phyloP scores from a whole-genome alignment of 2,113 vertebrate species.

The Daubentonia madagascariensis region DNA sequence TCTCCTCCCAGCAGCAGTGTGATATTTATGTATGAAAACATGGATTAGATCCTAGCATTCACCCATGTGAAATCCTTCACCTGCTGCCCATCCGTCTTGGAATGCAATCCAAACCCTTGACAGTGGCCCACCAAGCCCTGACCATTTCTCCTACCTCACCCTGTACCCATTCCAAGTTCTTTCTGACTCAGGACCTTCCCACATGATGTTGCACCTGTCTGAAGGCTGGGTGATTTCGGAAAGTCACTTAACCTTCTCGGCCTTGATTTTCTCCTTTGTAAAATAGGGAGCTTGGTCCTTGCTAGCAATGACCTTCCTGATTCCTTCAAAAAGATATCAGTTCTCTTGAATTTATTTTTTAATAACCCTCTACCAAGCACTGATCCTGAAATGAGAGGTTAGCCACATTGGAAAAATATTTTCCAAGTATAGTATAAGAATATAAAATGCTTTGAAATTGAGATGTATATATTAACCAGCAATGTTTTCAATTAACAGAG shows the following conservation, averaged over 20 bases:
- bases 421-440: background rate
- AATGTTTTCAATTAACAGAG: constrained; percentile 57
- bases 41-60: background rate
- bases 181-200: background rate
- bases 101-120: background rate
- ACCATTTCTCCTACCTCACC: background rate
- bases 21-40: background rate
- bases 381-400: constrained; percentile 39
- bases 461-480: constrained; percentile 45
- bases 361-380: constrained; percentile 10
- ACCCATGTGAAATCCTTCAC: background rate
- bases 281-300: background rate
- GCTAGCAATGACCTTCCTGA: background rate
- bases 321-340: constrained; percentile 28
- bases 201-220: background rate
- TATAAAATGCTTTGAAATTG: constrained; percentile 44
- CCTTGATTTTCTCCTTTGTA: background rate
- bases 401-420: constrained; percentile 40
- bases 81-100: background rate
- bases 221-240: background rate
- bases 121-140: background rate
- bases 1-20: background rate
- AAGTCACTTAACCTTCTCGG: background rate
- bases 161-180: background rate
- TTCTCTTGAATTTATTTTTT: constrained; percentile 28